A percentile compares a stretch with the other conserved stretches of the same genome.
phyloP scores from a whole-genome alignment of 2,113 vertebrate species.

The Hyperopisus bebe region DNA sequence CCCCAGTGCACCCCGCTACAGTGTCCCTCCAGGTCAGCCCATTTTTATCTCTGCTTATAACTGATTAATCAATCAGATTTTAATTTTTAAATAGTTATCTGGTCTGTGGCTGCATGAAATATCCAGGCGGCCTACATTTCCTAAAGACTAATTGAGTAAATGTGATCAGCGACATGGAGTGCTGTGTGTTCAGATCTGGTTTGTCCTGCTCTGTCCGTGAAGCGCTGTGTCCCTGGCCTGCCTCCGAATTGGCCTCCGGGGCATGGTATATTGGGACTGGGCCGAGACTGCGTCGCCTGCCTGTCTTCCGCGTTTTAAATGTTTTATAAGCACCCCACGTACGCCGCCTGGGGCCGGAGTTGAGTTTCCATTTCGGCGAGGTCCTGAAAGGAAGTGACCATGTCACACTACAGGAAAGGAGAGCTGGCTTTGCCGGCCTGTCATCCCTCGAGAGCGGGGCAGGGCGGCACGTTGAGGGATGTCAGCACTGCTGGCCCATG shows the following conservation, averaged over 20 bases:
- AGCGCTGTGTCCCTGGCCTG: background rate
- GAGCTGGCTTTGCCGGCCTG: background rate
- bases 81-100: background rate
- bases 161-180: background rate
- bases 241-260: background rate
- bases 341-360: background rate
- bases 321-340: background rate
- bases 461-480: background rate
- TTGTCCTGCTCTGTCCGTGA: background rate
- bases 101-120: background rate
- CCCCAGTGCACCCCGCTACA: slow-evolving; percentile 63
- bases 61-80: background rate
- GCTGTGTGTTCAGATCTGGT: background rate
- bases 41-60: background rate
- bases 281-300: background rate
- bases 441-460: background rate
- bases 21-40: slow-evolving; percentile 78
- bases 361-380: background rate
- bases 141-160: background rate
- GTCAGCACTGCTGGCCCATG: background rate
- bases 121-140: background rate
- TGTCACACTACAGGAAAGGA: background rate
- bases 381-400: background rate
- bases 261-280: background rate
- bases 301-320: background rate